Evolutionary conservation across 53 echinoderm and acorn worm genomes (phyloP), one percentile per base, ranked within the genome.

Genomic region (Apostichopus leukothele): DNA sequence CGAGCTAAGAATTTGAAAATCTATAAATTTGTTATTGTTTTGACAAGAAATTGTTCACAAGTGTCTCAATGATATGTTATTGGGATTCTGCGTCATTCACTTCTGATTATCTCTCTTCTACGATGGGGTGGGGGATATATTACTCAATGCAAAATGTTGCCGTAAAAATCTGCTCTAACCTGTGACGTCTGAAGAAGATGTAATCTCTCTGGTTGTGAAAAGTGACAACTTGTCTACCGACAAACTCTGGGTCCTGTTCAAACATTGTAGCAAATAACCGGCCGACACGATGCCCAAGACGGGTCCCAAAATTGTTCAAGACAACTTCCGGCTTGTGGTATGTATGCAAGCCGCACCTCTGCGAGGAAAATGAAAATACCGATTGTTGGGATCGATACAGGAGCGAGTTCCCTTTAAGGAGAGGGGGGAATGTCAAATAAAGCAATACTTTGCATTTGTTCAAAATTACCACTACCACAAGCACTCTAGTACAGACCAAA

Each of bases 161-260:
- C 6, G 57, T 39, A 39, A 74, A 11, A 8, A 74, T 74, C 7
- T 74, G 9, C 51, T 19, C 87, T 16, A 81, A 97, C 98, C 98
- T 98, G 89, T 98, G 98, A 68, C 93, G 94, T 67, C 98, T 95
- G 90, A 98, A 95, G 90, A 98, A 98, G 5, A 98, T 91, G 76
- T 81, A 98, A 86, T 98, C 98, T 90, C 98, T 90, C 90, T 98
- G 98, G 73, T 98, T 98, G 90, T 98, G 98, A 60, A 98, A 98
- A 5, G 98, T 98, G 80, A 98, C 94, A 10, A 88, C 98, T 26
- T 91, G 90, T 9, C 98, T 93, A 5, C 98, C 98, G 23, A 92
- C 93, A 93, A 98, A 98, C 61, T 98, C 84, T 55, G 98, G 98
- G 73, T 98, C 95, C 53, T 98, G 98, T 20, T 94, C 92, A 39